Evolutionary conservation across 2,888 invertebrate species (phyloP).

Genomic region (Philereme vetulata): DNA sequence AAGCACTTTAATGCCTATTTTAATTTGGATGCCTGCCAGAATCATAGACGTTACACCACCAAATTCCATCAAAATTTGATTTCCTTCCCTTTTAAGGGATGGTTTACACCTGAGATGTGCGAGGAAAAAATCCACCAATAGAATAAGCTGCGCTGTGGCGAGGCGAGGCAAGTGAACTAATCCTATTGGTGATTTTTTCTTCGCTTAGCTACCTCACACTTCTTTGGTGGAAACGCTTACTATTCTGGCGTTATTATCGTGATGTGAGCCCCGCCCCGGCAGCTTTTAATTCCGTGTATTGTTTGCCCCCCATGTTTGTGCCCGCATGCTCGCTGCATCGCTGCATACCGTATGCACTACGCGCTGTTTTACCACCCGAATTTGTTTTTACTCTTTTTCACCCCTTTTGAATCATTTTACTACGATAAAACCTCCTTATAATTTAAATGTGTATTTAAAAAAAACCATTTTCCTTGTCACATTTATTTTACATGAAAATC

Average conservation of each 20-base stretch:
- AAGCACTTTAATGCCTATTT: slow-evolving; percentile 46
- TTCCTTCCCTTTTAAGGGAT: too few species aligned
- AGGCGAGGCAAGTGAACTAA: too few species aligned
- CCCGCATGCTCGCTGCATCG: slow-evolving; percentile 68
- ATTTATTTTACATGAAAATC: background rate
- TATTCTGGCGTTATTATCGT: slow-evolving; percentile 31
- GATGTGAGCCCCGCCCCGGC: slow-evolving; percentile 42
- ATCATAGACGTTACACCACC: slow-evolving; percentile 4
- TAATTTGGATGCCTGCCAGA: slow-evolving; percentile 40
- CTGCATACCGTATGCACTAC: slow-evolving; percentile 60
- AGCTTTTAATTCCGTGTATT: slow-evolving; percentile 71
- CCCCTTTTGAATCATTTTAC: background rate
- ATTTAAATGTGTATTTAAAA: background rate
- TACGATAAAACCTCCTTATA: background rate
- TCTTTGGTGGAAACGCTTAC: background rate
- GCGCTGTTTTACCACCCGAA: slow-evolving; percentile 62
- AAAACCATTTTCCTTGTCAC: background rate
- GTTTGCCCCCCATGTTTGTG: slow-evolving; percentile 73
- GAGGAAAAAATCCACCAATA: too few species aligned
- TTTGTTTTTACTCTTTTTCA: slow-evolving; percentile 14
- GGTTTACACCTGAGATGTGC: too few species aligned
- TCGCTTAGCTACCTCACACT: background rate
- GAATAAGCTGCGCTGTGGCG: too few species aligned
- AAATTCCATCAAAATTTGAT: too few species aligned
- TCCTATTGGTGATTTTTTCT: too few species aligned